phyloP scores from a whole-genome alignment of 2,888 invertebrate genomes.

The Andrena trimmerana region DNA sequence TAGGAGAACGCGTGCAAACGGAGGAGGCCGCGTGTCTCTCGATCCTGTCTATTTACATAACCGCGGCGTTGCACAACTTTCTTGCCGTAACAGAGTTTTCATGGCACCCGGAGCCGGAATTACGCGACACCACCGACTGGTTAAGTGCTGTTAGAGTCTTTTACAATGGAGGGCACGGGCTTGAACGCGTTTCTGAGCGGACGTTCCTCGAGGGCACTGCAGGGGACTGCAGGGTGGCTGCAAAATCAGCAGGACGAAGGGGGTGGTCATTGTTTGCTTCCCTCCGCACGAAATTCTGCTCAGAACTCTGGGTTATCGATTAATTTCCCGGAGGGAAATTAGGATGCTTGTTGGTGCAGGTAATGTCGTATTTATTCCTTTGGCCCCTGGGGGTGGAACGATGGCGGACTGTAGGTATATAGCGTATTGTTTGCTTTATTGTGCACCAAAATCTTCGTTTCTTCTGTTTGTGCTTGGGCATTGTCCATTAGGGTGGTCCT shows the following conservation, averaged over 20 bases:
- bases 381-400: not conserved
- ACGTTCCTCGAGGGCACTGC: not conserved
- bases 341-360: not conserved
- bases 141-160: slow-evolving; percentile 64
- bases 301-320: not conserved
- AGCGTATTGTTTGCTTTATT: not conserved
- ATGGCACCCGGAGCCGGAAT: slow-evolving; percentile 71
- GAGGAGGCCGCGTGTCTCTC: slow-evolving; percentile 19
- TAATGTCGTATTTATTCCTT: not conserved
- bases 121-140: slow-evolving; percentile 56
- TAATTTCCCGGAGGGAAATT: slow-evolving; percentile 12
- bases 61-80: slow-evolving; percentile 74
- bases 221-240: not conserved
- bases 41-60: slow-evolving; percentile 72
- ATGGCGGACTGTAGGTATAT: not conserved
- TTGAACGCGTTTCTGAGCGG: not conserved
- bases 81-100: slow-evolving; percentile 77
- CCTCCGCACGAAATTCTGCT: slow-evolving; percentile 3
- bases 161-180: slow-evolving; percentile 61
- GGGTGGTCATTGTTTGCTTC: slow-evolving; percentile 12
- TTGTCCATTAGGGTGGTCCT: no score
- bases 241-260: not conserved
- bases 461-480: not conserved
- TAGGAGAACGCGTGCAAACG: not conserved
- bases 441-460: not conserved